These are phyloP conservation scores for Bolborhynchus lineola DNA, from an alignment of 2,113 vertebrate genomes.

Conservation along the genomic window DNA sequence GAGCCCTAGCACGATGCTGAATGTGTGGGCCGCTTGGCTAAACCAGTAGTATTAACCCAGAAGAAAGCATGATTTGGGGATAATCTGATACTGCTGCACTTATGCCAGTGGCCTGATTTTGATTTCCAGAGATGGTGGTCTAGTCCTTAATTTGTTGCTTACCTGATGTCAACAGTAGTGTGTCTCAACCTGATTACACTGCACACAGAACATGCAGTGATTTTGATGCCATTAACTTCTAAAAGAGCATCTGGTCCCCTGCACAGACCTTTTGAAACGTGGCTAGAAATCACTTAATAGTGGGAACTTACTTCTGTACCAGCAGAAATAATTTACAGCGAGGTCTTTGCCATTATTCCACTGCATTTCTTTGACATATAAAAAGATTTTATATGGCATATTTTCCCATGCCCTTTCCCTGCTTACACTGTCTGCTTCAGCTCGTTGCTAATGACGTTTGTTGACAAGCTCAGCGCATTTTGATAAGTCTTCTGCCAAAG, in stretches of 20 bases:
- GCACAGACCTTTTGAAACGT: neutral
- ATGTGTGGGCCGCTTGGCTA: neutral
- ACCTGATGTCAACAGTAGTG: accelerated
- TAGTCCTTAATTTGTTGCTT: neutral
- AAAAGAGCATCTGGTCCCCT: neutral
- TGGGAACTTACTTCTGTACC: neutral
- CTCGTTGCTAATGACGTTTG: constrained; percentile 57
- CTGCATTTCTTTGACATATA: neutral
- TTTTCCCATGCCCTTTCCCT: constrained; percentile 71
- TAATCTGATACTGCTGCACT: neutral
- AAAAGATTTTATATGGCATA: constrained; percentile 56
- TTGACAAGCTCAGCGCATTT: constrained; percentile 64
- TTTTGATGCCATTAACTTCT: neutral
- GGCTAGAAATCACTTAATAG: neutral
- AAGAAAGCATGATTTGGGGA: neutral
- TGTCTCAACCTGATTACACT: neutral
- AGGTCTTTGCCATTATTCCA: constrained; percentile 15
- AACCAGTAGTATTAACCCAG: neutral
- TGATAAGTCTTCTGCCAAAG: constrained; percentile 67
- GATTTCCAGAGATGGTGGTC: neutral
- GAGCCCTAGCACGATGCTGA: neutral
- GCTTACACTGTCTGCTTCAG: constrained; percentile 41
- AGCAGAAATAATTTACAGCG: neutral
- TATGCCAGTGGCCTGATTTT: neutral
- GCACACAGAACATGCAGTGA: neutral